These are phyloP conservation scores for Myodes glareolus DNA, from an alignment of 2,113 vertebrate genomes.

Conservation along the genomic window DNA sequence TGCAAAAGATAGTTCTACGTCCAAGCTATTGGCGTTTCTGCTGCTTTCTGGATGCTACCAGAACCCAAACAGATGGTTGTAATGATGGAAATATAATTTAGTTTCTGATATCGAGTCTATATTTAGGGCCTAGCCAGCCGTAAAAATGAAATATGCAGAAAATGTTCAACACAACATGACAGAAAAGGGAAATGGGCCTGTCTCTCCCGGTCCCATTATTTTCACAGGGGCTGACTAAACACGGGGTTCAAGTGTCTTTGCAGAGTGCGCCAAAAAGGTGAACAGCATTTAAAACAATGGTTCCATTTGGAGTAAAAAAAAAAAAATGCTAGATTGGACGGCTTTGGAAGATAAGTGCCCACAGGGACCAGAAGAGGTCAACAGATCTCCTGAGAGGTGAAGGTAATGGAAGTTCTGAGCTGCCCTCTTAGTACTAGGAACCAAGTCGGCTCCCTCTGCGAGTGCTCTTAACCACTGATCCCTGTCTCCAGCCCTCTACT, in stretches of 20 bases:
- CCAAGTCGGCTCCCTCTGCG: neutral
- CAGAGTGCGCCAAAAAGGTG: conserved; percentile 97
- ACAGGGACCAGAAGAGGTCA: neutral
- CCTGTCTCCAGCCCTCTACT: too few relatives aligned
- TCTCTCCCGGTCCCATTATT: conserved; percentile 99
- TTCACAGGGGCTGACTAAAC: conserved; percentile 96
- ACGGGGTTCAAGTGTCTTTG: conserved; percentile 96
- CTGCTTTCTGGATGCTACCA: conserved; percentile 98
- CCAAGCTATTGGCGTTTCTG: conserved; percentile 96
- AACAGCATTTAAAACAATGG: conserved; percentile 95
- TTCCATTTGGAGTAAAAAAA: conserved; percentile 97
- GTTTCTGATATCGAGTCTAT: conserved; percentile 97
- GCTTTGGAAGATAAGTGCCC: conserved; percentile 89
- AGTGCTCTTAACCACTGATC: too few relatives aligned
- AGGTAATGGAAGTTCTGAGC: neutral
- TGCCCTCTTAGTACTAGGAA: neutral
- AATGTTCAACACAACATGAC: conserved; percentile 97
- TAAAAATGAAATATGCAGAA: conserved; percentile 97
- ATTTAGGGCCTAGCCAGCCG: conserved; percentile 98
- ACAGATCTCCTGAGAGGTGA: neutral
- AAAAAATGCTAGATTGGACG: conserved; percentile 94
- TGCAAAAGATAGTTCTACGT: conserved; percentile 65
- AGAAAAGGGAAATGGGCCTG: conserved; percentile 97
- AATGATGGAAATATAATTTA: conserved; percentile 96
- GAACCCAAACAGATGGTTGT: conserved; percentile 97